A percentile compares a stretch with the other conserved stretches of the same genome.
phyloP scores from a whole-genome alignment of 1,140 invertebrate species.

The Drosophila lini region DNA sequence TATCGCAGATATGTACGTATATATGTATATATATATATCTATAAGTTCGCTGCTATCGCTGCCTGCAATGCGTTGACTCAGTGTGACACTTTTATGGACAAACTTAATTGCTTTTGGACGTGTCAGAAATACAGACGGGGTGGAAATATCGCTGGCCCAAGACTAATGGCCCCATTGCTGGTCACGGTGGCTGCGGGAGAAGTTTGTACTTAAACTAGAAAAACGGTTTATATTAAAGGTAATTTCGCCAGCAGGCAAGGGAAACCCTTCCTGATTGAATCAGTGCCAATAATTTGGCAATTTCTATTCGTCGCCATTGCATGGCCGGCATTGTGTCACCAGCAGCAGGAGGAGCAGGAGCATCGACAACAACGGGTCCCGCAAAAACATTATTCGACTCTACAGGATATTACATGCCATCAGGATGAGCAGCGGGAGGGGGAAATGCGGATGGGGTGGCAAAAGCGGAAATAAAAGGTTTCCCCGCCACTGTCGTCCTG shows the following conservation, averaged over 20 bases:
- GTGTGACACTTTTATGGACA: constrained; percentile 71
- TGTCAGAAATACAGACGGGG: constrained; percentile 48
- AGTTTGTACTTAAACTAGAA: constrained; percentile 21
- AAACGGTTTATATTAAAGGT: constrained; percentile 43
- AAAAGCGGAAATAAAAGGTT: constrained; percentile 55
- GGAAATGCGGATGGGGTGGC: constrained; percentile 9
- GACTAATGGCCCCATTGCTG: constrained; percentile 30
- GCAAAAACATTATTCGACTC: constrained; percentile 62
- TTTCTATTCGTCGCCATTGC: constrained; percentile 73
- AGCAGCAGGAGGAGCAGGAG: constrained; percentile 26
- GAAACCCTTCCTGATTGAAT: constrained; percentile 70
- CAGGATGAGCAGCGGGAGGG: neutral
- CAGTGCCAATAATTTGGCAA: constrained; percentile 79
- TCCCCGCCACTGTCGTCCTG: constrained; percentile 33
- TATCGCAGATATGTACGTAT: constrained; percentile 24
- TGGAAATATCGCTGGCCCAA: constrained; percentile 22
- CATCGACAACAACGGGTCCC: constrained; percentile 33
- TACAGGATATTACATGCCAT: constrained; percentile 61
- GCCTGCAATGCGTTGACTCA: constrained; percentile 59
- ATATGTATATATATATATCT: constrained; percentile 10
- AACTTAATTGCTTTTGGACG: constrained; percentile 75
- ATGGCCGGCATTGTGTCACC: constrained; percentile 56
- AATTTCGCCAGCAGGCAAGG: constrained; percentile 24
- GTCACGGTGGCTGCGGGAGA: constrained; percentile 5
- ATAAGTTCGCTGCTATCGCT: constrained; percentile 30